These are phyloP conservation scores for Reinhardtius hippoglossoides DNA, from an alignment of 2,113 vertebrate species.

Conservation along the genomic window DNA sequence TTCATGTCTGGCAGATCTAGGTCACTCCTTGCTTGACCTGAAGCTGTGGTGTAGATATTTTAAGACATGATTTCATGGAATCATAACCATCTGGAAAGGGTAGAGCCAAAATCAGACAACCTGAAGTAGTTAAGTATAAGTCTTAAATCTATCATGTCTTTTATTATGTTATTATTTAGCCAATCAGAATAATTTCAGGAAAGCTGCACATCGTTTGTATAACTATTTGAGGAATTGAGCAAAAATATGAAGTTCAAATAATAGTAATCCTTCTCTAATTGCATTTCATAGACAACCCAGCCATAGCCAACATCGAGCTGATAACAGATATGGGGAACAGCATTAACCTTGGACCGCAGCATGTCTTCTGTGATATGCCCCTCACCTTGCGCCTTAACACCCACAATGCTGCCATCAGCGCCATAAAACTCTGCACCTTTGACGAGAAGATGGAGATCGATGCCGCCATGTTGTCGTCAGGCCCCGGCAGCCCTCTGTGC, in stretches of 20 bases:
- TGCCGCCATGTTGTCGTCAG: conserved; percentile 89
- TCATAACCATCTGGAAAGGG: background rate
- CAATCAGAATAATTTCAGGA: background rate
- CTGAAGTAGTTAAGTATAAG: background rate
- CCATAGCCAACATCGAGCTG: conserved; percentile 87
- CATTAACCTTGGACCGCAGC: conserved; percentile 87
- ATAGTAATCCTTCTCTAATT: background rate
- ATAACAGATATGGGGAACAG: conserved; percentile 85
- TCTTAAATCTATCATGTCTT: too few relatives aligned
- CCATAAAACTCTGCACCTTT: conserved; percentile 91
- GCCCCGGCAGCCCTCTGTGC: conserved; percentile 85
- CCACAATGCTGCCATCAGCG: conserved; percentile 71
- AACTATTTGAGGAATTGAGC: background rate
- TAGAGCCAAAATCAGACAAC: background rate
- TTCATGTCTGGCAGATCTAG: too few relatives aligned
- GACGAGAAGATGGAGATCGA: conserved; percentile 97
- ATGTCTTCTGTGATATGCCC: conserved; percentile 92
- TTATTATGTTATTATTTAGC: background rate
- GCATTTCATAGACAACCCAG: conserved; percentile 73
- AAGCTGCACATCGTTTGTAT: background rate
- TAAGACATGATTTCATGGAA: background rate
- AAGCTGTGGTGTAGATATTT: too few relatives aligned
- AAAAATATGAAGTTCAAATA: background rate
- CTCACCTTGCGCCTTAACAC: conserved; percentile 88
- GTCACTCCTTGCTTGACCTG: too few relatives aligned